Conservation (phyloP, 2,888 invertebrate species). For the Lamellibrachia satsuma region DNA sequence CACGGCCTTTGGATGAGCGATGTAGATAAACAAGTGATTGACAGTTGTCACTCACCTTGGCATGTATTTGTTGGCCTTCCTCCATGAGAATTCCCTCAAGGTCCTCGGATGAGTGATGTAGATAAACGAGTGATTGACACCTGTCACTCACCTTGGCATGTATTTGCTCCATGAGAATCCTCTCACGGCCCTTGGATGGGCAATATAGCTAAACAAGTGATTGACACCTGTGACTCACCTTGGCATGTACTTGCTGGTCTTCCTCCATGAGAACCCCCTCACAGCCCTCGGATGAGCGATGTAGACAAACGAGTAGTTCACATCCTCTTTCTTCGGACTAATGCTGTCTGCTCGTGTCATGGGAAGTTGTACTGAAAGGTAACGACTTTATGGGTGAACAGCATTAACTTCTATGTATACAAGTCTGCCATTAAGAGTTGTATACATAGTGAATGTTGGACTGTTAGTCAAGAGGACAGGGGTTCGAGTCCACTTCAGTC, state of each 20-base stretch:
- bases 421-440: too few relatives aligned
- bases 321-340: constrained; percentile 70
- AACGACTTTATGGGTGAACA: background rate
- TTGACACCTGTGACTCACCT: constrained; percentile 82
- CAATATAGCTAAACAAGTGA: constrained; percentile 76
- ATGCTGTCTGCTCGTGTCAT: constrained; percentile 53
- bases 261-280: constrained; percentile 92
- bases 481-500: too few relatives aligned
- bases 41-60: background rate
- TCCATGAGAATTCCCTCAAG: constrained; percentile 78
- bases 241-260: constrained; percentile 99
- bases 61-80: constrained; percentile 62
- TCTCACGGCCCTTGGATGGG: constrained; percentile 95
- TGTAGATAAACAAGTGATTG: constrained; percentile 77
- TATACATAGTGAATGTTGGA: too few relatives aligned
- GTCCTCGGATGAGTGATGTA: constrained; percentile 86
- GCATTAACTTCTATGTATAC: too few relatives aligned
- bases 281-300: constrained; percentile 91
- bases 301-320: constrained; percentile 80
- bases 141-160: background rate
- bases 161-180: constrained; percentile 65
- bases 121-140: constrained; percentile 68
- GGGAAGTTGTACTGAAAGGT: constrained; percentile 46
- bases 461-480: too few relatives aligned
- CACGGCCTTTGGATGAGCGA: constrained; percentile 91